Base-by-base conservation (phyloP, 1,140 invertebrate genomes). In the Agraylea sexmaculata region DNA sequence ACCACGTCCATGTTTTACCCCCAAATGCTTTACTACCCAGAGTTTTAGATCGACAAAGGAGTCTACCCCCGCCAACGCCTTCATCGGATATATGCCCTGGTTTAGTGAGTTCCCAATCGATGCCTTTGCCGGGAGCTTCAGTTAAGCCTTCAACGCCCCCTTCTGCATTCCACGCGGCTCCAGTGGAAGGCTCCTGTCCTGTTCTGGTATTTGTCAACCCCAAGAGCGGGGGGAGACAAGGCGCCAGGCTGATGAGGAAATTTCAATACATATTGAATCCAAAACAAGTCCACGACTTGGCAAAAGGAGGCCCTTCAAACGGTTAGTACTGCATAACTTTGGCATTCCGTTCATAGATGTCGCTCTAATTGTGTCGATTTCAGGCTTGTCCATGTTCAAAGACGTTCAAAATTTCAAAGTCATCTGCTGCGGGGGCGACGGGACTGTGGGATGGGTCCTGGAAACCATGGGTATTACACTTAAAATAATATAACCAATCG, bases 381-480 rank as follows among this genome's bases (percentile, higher is more conserved):
- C 51, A 73, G 71, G 88, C 33, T 68, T 97, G n/a, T 86, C 88
- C 52, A 83, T 96, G 72, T 96, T 93, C 65, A 92, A 94, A 64
- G 88, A 93, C 55, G 78, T 94, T 27, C 79, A 80, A 40, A 83
- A 87, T 58, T 88, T 88, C 54, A 77, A 87, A 51, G 87, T 97
- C n/a, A 80, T 97, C 25, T 91, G 88, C 51, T 96, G 92, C 62
- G 93, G 93, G 1, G 93, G 93, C 2, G 93, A 97, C 56, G 93
- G 93, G 15, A 95, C 93, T 1, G 89, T 96, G 3, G 92, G 91
- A 2, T 97, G 92, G 92, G 79, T 97, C 3, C 62, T 97, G 6
- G 91, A 96, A 53, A 88, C 87, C 1, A 96, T 97, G 86, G 91
- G 90, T 94, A 64, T 67, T 32, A 54, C 17, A 8, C 5, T 10